Percentiles rank a stretch among this genome's conserved stretches.
Evolutionary conservation across 1,140 invertebrate genomes (phyloP).

Genomic region (Habropoda laboriosa): DNA sequence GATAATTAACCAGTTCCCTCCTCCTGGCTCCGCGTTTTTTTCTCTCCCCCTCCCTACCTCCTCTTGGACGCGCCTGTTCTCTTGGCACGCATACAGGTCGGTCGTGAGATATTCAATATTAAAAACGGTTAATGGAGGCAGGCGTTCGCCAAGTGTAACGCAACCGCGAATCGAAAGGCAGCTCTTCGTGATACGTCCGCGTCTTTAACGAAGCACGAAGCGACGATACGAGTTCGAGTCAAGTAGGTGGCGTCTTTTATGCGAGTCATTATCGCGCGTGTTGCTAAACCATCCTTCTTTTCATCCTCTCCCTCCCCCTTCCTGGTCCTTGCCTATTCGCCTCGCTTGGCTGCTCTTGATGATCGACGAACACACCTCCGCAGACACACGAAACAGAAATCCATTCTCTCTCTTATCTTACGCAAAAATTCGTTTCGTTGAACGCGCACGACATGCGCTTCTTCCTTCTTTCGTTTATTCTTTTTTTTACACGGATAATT

Average conservation of each 20-base stretch:
- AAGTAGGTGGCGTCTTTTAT: constrained; percentile 23
- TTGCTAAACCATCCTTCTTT: background rate
- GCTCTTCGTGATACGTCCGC: background rate
- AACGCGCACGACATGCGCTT: background rate
- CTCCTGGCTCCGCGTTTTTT: no score
- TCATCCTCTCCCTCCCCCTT: no score
- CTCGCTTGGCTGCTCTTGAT: constrained; percentile 19
- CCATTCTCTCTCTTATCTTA: background rate
- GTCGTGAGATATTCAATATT: constrained; percentile 31
- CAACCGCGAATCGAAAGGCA: background rate
- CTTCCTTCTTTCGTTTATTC: no score
- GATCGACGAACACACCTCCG: background rate
- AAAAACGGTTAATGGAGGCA: constrained; percentile 5
- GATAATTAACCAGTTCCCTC: constrained; percentile 29
- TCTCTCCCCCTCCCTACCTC: no score
- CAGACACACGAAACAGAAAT: background rate
- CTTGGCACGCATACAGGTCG: background rate
- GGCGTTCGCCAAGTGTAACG: constrained; percentile 5
- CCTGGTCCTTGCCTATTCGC: background rate
- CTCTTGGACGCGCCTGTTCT: no score
- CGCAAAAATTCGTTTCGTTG: background rate
- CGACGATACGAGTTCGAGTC: constrained; percentile 39
- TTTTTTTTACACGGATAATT: constrained; percentile 6
- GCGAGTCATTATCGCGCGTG: constrained; percentile 16
- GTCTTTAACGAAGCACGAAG: constrained; percentile 37